Evolutionary conservation across 2,797 vertebrate species (phyloP), one percentile per base, ranked within the genome.

Genomic region (Semotilus atromaculatus): DNA sequence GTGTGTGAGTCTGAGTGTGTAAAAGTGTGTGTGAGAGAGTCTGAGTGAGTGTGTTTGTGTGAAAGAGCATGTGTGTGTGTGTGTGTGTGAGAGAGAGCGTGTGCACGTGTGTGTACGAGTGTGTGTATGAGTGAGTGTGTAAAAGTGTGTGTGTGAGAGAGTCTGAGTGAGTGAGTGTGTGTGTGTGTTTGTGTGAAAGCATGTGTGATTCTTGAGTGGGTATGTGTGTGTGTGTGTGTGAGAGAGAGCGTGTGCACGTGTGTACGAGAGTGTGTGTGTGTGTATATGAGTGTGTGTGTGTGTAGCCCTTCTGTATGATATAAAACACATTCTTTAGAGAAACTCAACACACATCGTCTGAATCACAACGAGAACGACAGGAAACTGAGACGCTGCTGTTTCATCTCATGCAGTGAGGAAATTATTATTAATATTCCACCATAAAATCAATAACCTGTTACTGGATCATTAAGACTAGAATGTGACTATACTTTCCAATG

Each of bases 231-330:
- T 19, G 29, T 7, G 29, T 7, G 60, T 1, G n/a, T 16, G 29
- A 1, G 60, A n/a, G n/a, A n/a, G n/a, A n/a, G n/a, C n/a, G n/a
- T n/a, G n/a, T n/a, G n/a, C n/a, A n/a, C n/a, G n/a, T n/a, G n/a
- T n/a, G n/a, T n/a, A n/a, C n/a, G n/a, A n/a, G n/a, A 1, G 66
- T 23, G 19, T 11, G 66, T 16, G 70, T 19, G 18, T 5, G 60
- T 1, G 60, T 7, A 26, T 40, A 8, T 38, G 38, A 8, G 40
- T 23, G 14, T 2, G 31, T 2, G 16, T 26, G 68, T 21, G 48
- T 34, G 21, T 21, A 74, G 72, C 72, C 72, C 72, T 74, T 74
- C 48, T 74, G 72, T 23, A 53, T 36, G 29, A 74, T 34, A 72
- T 72, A 10, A 55, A 36, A 73, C 45, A 74, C 45, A 75, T 23